Base-by-base conservation (phyloP, 2,113 vertebrate genomes). In the Willisornis vidua region DNA sequence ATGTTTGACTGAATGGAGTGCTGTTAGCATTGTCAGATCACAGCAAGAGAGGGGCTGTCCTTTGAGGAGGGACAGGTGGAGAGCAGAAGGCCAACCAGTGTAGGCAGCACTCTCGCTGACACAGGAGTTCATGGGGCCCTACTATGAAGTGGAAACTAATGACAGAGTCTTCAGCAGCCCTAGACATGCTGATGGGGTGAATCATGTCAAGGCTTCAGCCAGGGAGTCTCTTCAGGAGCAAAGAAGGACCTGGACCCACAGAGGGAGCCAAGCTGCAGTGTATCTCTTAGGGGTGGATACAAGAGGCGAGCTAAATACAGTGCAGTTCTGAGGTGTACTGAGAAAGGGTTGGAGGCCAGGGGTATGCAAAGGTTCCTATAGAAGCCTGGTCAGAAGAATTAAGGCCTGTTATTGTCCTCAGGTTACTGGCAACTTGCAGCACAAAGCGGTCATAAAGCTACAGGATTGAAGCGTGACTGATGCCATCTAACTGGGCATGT, bases 311-410 rank as follows among this genome's bases (percentile, higher is more conserved):
- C 18, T 37, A 57, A 29, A 3, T 61, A 24, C 7, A 49, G 22
- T 25, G 13, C 6, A 19, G 4, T 20, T 66, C 25, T 28, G 31
- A 55, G 29, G 33, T 24, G 14, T 74, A 12, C 20, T 1, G 2
- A 37, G 18, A 29, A 78, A 70, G 1, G 1, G 6, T 8, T 81
- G 46, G n/a, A 67, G 4, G 3, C 12, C 17, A 17, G 3, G 5
- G 5, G 3, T 59, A 37, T 19, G 4, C 0, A 0, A 4, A 7
- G 1, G 6, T 28, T 26, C 0, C 2, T 6, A 19, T 66, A 59
- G 7, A 14, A 81, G 1, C 12, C 5, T 25, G 7, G 9, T 49
- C 24, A 41, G 20, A n/a, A 61, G 3, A 89, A 62, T 46, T 67
- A 89, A 57, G 6, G 7, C 14, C 6, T 67, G 12, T 49, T 49